Evolutionary conservation across 1,140 invertebrate species (phyloP).

Genomic region (Lanistes nyassanus): DNA sequence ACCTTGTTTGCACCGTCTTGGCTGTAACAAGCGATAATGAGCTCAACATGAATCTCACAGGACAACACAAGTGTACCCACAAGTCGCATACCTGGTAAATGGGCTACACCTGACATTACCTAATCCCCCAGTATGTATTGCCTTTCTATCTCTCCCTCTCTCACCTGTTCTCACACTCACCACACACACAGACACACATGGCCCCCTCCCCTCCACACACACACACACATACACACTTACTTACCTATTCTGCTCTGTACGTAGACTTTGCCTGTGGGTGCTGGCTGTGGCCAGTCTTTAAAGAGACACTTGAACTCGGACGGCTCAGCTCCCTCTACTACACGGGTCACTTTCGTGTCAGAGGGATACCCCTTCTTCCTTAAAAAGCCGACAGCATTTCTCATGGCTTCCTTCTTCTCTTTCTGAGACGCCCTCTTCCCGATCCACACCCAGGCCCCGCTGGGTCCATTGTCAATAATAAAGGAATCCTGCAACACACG

Average conservation of each 20-base stretch:
- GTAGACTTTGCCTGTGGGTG: slow-evolving; percentile 61
- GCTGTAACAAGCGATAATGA: slow-evolving; percentile 54
- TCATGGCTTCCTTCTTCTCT: slow-evolving; percentile 81
- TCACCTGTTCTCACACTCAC: slow-evolving; percentile 2
- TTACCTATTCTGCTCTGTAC: slow-evolving; percentile 59
- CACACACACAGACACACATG: background rate
- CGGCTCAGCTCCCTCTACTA: slow-evolving; percentile 85
- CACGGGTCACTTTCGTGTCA: slow-evolving; percentile 79
- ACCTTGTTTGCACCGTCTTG: slow-evolving; percentile 74
- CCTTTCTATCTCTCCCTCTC: background rate
- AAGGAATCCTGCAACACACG: slow-evolving; percentile 78
- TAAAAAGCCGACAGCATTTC: slow-evolving; percentile 88
- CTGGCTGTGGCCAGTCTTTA: slow-evolving; percentile 75
- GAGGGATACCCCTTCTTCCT: slow-evolving; percentile 86
- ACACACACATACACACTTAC: slow-evolving; percentile 2
- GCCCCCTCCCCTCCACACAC: background rate
- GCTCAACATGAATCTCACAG: no score
- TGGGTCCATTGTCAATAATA: slow-evolving; percentile 84
- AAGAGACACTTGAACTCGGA: slow-evolving; percentile 87
- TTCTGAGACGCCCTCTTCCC: slow-evolving; percentile 78
- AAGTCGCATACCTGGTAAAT: background rate
- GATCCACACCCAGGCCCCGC: slow-evolving; percentile 92
- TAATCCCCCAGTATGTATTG: background rate
- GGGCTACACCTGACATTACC: background rate
- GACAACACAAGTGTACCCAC: no score